Evolutionary conservation across 2,113 vertebrate genomes (phyloP).

Genomic region (Amblyopsis rosae): DNA sequence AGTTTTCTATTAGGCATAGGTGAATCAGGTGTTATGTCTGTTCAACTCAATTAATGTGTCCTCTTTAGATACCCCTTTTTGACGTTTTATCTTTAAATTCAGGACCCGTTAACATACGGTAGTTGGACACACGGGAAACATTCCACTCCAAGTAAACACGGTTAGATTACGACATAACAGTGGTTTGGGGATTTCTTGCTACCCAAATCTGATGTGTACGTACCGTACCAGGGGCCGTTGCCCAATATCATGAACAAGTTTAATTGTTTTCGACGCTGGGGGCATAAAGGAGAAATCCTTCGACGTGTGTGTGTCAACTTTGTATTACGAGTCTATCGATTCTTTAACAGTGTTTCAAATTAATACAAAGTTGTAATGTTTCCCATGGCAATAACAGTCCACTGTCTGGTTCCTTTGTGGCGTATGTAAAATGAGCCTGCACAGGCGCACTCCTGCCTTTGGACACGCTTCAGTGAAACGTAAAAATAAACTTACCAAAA

Average conservation of each 20-base stretch:
- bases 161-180: not conserved
- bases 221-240: slow-evolving; percentile 24
- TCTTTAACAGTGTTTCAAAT: slow-evolving; percentile 6
- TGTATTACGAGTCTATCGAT: not conserved
- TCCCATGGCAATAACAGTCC: slow-evolving; percentile 51
- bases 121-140: not conserved
- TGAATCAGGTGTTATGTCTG: no score
- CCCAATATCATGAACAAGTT: slow-evolving; percentile 34
- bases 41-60: no score
- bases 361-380: slow-evolving; percentile 49
- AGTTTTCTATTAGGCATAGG: not conserved
- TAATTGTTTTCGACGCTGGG: slow-evolving; percentile 21
- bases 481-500: slow-evolving; percentile 76
- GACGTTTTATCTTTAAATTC: no score
- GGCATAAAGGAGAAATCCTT: slow-evolving; percentile 7
- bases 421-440: slow-evolving; percentile 71
- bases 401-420: slow-evolving; percentile 64
- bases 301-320: not conserved
- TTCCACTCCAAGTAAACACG: not conserved
- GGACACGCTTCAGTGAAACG: slow-evolving; percentile 70
- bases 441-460: slow-evolving; percentile 71
- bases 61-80: no score
- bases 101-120: no score
- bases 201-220: slow-evolving; percentile 11
- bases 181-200: slow-evolving; percentile 6